Evolutionary conservation across 2,888 invertebrate species (phyloP).

Genomic region (Drosophila koepferae): DNA sequence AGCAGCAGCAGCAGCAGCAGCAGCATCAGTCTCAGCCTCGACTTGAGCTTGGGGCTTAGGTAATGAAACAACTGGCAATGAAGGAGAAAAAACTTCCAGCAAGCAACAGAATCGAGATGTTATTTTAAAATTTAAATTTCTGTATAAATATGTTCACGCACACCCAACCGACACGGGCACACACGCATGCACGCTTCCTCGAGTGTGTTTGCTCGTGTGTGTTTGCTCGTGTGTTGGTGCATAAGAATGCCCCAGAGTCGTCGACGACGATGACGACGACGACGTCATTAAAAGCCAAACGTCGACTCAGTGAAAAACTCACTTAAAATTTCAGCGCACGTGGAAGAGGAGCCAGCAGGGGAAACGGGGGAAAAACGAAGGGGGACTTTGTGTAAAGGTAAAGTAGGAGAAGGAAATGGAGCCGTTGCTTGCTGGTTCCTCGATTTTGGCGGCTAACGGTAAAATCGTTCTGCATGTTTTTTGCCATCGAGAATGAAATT

Average conservation of each 20-base stretch:
- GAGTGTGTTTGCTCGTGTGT: constrained; percentile 42
- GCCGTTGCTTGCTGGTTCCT: constrained; percentile 24
- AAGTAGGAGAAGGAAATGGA: neutral
- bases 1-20: constrained; percentile 3
- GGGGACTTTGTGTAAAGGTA: neutral
- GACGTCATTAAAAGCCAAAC: constrained; percentile 79
- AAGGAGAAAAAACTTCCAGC: constrained; percentile 42
- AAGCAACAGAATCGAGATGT: constrained; percentile 48
- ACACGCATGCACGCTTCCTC: neutral
- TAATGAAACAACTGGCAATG: constrained; percentile 69
- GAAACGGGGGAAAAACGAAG: constrained; percentile 7
- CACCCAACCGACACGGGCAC: constrained; percentile 28
- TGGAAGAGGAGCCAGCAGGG: constrained; percentile 40
- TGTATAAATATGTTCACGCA: constrained; percentile 72
- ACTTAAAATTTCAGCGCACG: constrained; percentile 78
- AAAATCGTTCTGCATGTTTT: constrained; percentile 35
- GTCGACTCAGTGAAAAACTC: constrained; percentile 68
- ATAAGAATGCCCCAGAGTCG: constrained; percentile 75
- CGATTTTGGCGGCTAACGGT: constrained; percentile 45
- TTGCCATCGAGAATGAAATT: constrained; percentile 43
- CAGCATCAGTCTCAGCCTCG: neutral
- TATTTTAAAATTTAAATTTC: constrained; percentile 81
- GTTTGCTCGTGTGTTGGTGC: constrained; percentile 59
- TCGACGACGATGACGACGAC: constrained; percentile 15
- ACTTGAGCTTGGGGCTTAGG: constrained; percentile 44